These are phyloP conservation scores for Monodelphis domestica DNA, from an alignment of 2,797 vertebrate genomes.

Conservation along the genomic window DNA sequence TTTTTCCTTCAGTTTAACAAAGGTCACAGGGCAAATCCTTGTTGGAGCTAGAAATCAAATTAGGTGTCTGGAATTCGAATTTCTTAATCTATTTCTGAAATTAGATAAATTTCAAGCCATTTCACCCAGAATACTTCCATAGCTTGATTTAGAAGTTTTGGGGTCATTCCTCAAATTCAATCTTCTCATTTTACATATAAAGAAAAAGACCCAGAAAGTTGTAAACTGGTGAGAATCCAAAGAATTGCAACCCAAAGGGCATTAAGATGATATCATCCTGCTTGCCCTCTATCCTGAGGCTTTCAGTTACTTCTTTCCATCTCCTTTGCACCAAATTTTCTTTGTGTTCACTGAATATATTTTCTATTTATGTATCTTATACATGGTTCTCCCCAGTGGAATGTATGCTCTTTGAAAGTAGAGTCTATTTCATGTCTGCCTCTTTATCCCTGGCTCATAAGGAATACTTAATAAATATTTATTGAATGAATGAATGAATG, in stretches of 20 bases:
- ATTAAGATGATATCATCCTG: background rate
- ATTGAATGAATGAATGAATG: background rate
- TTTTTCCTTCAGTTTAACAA: too few species aligned
- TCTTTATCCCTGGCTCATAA: background rate
- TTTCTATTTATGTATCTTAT: background rate
- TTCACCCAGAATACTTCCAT: background rate
- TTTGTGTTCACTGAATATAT: background rate
- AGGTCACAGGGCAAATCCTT: background rate
- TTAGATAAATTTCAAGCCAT: background rate
- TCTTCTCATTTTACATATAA: background rate
- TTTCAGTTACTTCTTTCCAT: background rate
- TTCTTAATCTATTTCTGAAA: background rate
- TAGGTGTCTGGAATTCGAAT: background rate
- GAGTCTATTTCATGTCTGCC: background rate
- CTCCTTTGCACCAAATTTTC: background rate
- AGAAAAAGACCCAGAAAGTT: background rate
- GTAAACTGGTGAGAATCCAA: background rate
- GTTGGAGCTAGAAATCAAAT: background rate
- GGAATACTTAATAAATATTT: background rate
- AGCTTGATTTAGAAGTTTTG: background rate
- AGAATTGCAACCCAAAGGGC: background rate
- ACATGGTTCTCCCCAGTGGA: background rate
- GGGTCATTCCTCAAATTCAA: background rate
- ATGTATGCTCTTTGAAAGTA: background rate
- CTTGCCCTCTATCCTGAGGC: background rate